Base-by-base conservation (phyloP, 2,888 invertebrate species). In the Lycia hirtaria region DNA sequence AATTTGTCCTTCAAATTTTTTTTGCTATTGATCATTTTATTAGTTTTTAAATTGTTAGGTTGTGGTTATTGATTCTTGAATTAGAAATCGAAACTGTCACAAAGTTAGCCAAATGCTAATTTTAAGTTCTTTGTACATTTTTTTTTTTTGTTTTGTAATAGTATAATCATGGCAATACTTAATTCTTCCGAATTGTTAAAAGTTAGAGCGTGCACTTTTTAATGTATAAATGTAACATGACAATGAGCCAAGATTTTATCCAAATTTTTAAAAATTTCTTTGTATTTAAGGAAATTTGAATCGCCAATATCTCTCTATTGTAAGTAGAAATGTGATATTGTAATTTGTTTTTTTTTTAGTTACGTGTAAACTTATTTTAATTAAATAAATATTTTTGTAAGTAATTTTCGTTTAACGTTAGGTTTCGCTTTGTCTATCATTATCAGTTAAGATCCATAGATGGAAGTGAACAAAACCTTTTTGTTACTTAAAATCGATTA, bases 271-370 rank as follows among this genome's bases (percentile, higher is more conserved):
- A 61, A 67, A 75, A 64, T 72, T 78, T 76, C 74, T 71, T 80
- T 84, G 77, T 77, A 80, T 78, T 71, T 80, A 85, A 82, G 62
- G 60, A 62, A 68, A 67, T 65, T 63, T 62, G 68, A 76, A 80
- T 83, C 85, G 87, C 88, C 90, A 89, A 91, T 90, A 90, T 91
- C 91, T 92, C 88, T 91, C 91, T 90, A 90, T 90, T 90, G 79
- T 92, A 88, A 92, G 91, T 92, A 92, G 92, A 91, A 85, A 89
- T 92, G 92, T 92, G 92, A 92, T 92, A 92, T 92, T 92, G 92
- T 91, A 91, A 81, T 91, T 88, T 83, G 84, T 87, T 89, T 88
- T 87, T 38, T 57, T 38, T 58, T 52, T 50, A 58, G 52, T 58
- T 90, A 88, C 85, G 78, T 87, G 82, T 90, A 90, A 84, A 88